Percentiles rank a stretch among this genome's conserved stretches.
These are phyloP conservation scores for Tinamus guttatus DNA, from an alignment of 2,113 vertebrate species.

Conservation along the genomic window DNA sequence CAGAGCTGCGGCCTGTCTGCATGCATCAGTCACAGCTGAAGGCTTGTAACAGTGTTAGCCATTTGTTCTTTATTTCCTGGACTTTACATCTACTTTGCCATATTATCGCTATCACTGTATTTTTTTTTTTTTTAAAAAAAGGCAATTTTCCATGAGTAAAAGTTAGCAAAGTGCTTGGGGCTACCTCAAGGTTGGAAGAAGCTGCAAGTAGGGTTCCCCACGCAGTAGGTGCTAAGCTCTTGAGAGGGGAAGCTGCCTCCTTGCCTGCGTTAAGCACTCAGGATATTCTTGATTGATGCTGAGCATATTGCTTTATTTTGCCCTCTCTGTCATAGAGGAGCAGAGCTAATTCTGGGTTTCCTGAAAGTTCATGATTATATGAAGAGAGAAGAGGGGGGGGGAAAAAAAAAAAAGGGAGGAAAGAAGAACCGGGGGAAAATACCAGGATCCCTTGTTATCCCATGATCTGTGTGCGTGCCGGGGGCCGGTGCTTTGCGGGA, in stretches of 20 bases:
- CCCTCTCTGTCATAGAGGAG: not conserved
- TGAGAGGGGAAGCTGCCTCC: not conserved
- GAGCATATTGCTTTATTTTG: not conserved
- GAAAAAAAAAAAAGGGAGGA: not conserved
- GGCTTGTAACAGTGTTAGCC: not conserved
- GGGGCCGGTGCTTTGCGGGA: fast-evolving
- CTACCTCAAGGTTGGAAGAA: not conserved
- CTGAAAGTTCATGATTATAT: not conserved
- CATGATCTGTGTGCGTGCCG: not conserved
- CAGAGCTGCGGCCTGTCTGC: not conserved
- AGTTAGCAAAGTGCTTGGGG: not conserved
- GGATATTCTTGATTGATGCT: not conserved
- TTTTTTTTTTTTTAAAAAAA: too few relatives aligned
- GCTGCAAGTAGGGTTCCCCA: not conserved
- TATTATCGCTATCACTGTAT: not conserved
- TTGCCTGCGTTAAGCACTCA: not conserved
- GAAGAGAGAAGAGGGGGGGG: too few relatives aligned
- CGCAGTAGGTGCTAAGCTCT: not conserved
- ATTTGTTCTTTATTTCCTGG: not conserved
- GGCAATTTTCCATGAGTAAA: not conserved
- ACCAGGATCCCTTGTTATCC: not conserved
- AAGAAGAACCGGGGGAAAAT: not conserved
- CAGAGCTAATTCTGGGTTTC: not conserved
- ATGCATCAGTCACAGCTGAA: fast-evolving
- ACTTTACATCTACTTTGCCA: not conserved